phyloP scores from a whole-genome alignment of 2,797 vertebrate genomes.

The Rhinichthys osculus region DNA sequence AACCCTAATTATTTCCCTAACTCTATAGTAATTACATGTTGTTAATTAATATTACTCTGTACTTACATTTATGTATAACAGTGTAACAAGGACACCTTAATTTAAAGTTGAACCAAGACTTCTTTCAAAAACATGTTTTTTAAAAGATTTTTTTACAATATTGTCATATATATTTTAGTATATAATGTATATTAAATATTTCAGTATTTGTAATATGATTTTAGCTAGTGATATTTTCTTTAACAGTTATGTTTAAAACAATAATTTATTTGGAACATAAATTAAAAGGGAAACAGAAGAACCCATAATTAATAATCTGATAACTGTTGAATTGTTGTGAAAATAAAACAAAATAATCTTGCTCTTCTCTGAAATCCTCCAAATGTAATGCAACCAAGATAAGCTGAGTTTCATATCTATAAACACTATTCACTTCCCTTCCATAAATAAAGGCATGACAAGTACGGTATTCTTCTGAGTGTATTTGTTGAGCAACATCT shows the following conservation, averaged over 20 bases:
- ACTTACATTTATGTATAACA: too few species aligned
- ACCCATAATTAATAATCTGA: not conserved
- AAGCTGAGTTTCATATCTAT: not conserved
- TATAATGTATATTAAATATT: not conserved
- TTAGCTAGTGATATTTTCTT: not conserved
- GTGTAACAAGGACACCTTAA: too few species aligned
- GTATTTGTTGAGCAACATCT: slow-evolving; percentile 20
- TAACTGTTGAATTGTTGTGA: not conserved
- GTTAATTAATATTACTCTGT: too few species aligned
- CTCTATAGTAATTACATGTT: too few species aligned
- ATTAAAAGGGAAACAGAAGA: not conserved
- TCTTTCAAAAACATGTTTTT: not conserved
- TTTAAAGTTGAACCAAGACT: not conserved
- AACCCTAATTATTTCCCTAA: too few species aligned
- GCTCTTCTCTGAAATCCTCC: not conserved
- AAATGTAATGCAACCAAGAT: not conserved
- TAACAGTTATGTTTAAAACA: not conserved
- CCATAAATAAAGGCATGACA: not conserved
- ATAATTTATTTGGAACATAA: not conserved
- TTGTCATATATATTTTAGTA: not conserved
- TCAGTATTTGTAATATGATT: not conserved
- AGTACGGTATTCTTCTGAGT: not conserved
- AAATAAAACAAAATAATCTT: not conserved
- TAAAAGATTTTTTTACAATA: not conserved
- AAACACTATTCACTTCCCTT: slow-evolving; percentile 3